Conservation (phyloP, 1,140 invertebrate species). For the Capitella teleta region DNA sequence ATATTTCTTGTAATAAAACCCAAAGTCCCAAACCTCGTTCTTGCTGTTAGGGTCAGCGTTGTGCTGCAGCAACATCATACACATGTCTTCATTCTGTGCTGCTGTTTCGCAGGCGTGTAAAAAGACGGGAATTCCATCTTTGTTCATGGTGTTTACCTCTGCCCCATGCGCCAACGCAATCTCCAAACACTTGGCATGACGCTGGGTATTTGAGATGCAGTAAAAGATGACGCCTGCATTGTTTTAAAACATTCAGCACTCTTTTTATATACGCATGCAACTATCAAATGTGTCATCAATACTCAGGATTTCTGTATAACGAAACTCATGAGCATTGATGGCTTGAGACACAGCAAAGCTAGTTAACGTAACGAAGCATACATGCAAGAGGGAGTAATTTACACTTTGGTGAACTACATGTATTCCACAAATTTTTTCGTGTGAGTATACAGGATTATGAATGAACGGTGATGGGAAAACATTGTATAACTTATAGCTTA, state of each 20-base stretch:
- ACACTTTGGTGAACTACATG: too few species aligned
- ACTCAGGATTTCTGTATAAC: too few species aligned
- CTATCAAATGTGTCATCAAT: too few species aligned
- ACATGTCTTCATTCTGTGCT: constrained; percentile 35
- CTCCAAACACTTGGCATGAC: constrained; percentile 38
- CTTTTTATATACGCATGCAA: neutral
- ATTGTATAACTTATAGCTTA: too few species aligned
- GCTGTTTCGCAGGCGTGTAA: constrained; percentile 36
- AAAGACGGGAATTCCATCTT: constrained; percentile 37
- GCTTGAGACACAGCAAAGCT: too few species aligned
- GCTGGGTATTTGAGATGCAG: constrained; percentile 33
- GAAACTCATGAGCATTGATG: too few species aligned
- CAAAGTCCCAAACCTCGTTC: constrained; percentile 21
- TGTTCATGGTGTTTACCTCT: constrained; percentile 33
- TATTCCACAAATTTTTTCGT: too few species aligned
- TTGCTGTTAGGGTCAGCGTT: constrained; percentile 37
- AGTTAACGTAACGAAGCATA: too few species aligned
- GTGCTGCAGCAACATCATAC: constrained; percentile 29
- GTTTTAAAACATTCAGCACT: too few species aligned
- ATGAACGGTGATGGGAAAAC: too few species aligned
- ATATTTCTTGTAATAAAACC: neutral
- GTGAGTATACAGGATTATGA: too few species aligned
- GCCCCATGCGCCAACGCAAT: constrained; percentile 34
- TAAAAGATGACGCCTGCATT: constrained; percentile 40
- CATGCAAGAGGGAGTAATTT: too few species aligned